phyloP scores from a whole-genome alignment of 2,888 invertebrate species.

The Theristus sp. region DNA sequence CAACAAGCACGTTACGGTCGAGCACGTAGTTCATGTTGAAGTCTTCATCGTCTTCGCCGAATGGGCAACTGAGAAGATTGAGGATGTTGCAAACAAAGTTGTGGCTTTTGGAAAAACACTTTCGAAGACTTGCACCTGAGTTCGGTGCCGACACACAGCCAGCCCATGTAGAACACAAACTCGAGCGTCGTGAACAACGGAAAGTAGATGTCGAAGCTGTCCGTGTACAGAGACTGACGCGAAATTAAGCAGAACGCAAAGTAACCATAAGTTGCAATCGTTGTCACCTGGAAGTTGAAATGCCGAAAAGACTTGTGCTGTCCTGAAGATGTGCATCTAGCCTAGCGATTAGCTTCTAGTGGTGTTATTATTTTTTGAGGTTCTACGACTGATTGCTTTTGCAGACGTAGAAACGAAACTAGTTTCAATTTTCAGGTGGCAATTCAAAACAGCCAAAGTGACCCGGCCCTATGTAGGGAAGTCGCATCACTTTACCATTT shows the following conservation, averaged over 20 bases:
- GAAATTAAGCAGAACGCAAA: slow-evolving; percentile 73
- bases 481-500: no score
- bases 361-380: no score
- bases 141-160: neutral
- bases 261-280: slow-evolving; percentile 70
- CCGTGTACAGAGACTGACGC: slow-evolving; percentile 49
- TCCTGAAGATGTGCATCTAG: no score
- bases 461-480: no score
- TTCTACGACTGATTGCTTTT: no score
- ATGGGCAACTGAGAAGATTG: neutral
- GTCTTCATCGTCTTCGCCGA: slow-evolving; percentile 4
- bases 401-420: no score
- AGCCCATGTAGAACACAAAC: neutral
- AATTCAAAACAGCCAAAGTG: no score
- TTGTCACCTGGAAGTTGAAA: slow-evolving; percentile 40
- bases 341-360: no score
- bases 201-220: neutral
- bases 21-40: slow-evolving; percentile 3
- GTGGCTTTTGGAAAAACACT: no score
- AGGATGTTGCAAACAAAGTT: no score
- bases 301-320: no score
- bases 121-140: neutral
- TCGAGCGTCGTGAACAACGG: neutral
- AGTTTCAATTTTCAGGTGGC: no score
- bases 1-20: neutral